A percentile compares a stretch with the other conserved stretches of the same genome.
Conservation (phyloP, 2,888 invertebrate species). For the Lasioglossum pauxillum region DNA sequence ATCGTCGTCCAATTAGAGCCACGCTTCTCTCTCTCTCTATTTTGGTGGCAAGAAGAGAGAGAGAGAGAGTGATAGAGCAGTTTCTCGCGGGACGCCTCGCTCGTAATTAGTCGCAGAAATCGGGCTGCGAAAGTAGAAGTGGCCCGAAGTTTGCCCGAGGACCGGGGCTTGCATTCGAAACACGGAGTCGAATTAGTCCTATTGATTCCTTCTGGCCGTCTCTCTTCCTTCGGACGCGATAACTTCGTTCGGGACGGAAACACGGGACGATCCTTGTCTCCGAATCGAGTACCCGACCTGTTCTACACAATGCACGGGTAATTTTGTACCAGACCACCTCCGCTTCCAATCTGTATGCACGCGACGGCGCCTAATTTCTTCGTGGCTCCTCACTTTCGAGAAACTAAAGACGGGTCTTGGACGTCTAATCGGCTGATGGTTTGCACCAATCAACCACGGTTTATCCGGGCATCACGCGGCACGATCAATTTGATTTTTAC, state of each 20-base stretch:
- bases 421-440: not conserved
- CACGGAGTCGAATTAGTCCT: conserved; percentile 63
- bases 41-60: not conserved
- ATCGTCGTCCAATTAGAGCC: conserved; percentile 41
- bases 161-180: conserved; percentile 41
- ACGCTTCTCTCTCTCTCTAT: not conserved
- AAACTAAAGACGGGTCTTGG: not conserved
- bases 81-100: not conserved
- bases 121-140: conserved; percentile 37
- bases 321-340: conserved; percentile 42
- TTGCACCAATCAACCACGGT: not conserved
- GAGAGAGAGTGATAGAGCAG: not conserved
- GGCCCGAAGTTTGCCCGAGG: conserved; percentile 33
- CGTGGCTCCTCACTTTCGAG: not conserved
- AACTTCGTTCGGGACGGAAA: conserved; percentile 58
- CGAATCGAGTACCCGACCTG: conserved; percentile 14
- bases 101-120: conserved; percentile 49
- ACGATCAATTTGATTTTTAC: not conserved
- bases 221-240: conserved; percentile 38
- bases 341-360: not conserved
- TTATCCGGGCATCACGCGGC: not conserved
- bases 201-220: conserved; percentile 59
- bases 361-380: not conserved
- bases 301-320: conserved; percentile 63
- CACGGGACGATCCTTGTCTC: conserved; percentile 53